Base-by-base conservation (phyloP, 1,140 invertebrate species). In the Bursaphelenchus mucronatus region DNA sequence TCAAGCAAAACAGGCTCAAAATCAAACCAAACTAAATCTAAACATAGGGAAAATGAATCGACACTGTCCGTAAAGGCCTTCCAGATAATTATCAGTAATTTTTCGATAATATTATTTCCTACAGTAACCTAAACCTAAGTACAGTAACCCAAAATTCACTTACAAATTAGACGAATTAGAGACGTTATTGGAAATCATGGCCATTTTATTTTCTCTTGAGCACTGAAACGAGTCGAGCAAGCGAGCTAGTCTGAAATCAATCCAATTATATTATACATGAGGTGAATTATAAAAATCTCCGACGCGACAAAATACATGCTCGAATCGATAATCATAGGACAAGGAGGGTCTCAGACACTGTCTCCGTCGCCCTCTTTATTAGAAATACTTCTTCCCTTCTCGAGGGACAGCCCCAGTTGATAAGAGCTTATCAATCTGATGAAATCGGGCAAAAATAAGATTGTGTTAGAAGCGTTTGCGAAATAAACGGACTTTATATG, bases 171-270 rank as follows among this genome's bases (percentile, higher is more conserved):
- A 49, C 19, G 19, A 19, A n/a, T n/a, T 49, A 19, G 13, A n/a
- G 19, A n/a, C 19, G 13, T n/a, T 49, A 49, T 19, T 49, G 13
- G 47, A 49, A 49, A 49, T 49, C 47, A 49, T 49, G 19, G 47
- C 47, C 47, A 49, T 49, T 49, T 49, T n/a, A n/a, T n/a, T 30
- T 30, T 49, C 13, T 49, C 47, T 49, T 49, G 47, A 49, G 47
- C 47, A 6, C 13, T n/a, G 47, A 19, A 49, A 19, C 47, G 47
- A 49, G 19, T n/a, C 13, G 47, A 49, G 19, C 13, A 49, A 49
- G 19, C 6, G 13, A 49, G 19, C 13, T n/a, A 19, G 13, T n/a
- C 13, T 49, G 13, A 49, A 19, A 49, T n/a, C 1, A 19, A 19
- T 19, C 6, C 47, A 49, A 49, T 49, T 13, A 55, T n/a, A 49